Base-by-base conservation (phyloP, 92 coral and sea anemone genomes). In the Parazoanthus swiftii region DNA sequence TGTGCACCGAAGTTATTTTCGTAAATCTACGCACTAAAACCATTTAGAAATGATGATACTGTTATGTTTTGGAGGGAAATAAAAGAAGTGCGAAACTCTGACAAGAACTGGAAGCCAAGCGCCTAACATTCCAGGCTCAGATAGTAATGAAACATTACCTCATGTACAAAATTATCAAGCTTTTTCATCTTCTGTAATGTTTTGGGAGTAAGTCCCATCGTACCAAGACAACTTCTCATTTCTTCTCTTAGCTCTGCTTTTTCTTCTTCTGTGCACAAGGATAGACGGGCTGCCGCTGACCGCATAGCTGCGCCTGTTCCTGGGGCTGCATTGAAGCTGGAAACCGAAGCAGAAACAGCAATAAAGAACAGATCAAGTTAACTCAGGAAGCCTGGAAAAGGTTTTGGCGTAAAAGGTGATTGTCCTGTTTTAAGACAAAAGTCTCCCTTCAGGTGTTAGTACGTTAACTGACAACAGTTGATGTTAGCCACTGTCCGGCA, bases 291-390 rank as follows among this genome's bases (percentile, higher is more conserved):
- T 39, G 98, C 95, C 88, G 91, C 92, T 93, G 98, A 95, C 91
- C 98, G 89, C 98, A 95, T 95, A 46, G 98, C 98, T 59, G 98
- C 98, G n/a, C 98, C 98, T 8, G 98, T 90, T 5, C 98, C 98
- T 0, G 98, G 98, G 58, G 94, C 93, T 29, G 94, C 98, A 80
- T 95, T 95, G 77, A 95, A 95, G 39, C 98, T 95, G 81, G 8
- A 84, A 74, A 15, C 80, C 86, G 58, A 81, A 59, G 20, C 58
- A 23, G 38, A 18, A 21, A 63, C n/a, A 25, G 74, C 5, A 20
- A 26, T 37, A 43, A 70, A 38, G 18, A 25, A 46, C 29, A 82
- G 5, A 82, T 44, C 77, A 18, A 23, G 1, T 0, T 46, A 63
- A 25, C 23, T 0, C 1, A 74, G 51, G 56, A 50, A 25, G 36